A percentile compares a stretch with the other conserved stretches of the same genome.
phyloP scores from a whole-genome alignment of 2,113 vertebrate genomes.

The Hippolais icterina region DNA sequence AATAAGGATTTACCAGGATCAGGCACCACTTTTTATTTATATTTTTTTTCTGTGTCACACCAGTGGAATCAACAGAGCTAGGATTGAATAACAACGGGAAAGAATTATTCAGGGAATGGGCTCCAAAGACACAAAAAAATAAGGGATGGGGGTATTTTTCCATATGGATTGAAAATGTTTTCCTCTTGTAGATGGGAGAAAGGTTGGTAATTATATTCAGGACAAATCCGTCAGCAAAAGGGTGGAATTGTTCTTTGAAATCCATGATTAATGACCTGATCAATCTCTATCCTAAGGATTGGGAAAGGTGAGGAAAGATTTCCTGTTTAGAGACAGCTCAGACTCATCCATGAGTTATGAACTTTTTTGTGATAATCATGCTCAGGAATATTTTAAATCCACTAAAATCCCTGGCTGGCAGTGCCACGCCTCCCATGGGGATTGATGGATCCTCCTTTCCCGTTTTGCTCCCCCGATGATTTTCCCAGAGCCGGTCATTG shows the following conservation, averaged over 20 bases:
- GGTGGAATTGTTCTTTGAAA: neutral
- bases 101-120: neutral
- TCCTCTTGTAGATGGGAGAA: neutral
- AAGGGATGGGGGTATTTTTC: neutral
- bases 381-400: neutral
- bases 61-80: neutral
- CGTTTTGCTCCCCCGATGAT: neutral
- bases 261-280: neutral
- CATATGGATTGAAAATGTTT: neutral
- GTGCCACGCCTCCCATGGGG: neutral
- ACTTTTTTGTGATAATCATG: rapidly evolving
- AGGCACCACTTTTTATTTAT: neutral
- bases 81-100: rapidly evolving
- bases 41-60: neutral
- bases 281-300: neutral
- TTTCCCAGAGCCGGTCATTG: neutral
- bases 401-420: neutral
- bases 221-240: neutral
- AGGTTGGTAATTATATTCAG: neutral
- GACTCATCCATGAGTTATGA: neutral
- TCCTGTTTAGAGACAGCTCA: neutral
- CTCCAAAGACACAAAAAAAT: neutral
- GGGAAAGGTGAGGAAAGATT: neutral
- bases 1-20: neutral
- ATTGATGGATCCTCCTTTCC: neutral